These are phyloP conservation scores for Aspidoscelis tigris DNA, from an alignment of 2,113 vertebrate species.

Conservation along the genomic window DNA sequence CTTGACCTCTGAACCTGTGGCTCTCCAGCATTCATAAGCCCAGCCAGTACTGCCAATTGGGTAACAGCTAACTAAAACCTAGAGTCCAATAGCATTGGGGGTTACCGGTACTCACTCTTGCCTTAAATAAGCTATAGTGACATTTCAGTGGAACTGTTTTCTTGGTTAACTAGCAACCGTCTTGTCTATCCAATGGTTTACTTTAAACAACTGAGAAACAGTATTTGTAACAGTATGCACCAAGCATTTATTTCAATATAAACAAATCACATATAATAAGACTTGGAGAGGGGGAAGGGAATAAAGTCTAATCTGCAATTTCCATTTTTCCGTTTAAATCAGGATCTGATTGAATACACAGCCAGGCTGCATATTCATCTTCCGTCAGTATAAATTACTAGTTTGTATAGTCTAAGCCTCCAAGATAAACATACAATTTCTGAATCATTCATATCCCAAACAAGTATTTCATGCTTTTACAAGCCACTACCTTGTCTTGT, in stretches of 20 bases:
- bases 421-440: constrained; percentile 63
- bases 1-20: not conserved
- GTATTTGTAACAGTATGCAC: constrained; percentile 39
- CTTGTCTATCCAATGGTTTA: constrained; percentile 41
- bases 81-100: not conserved
- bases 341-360: constrained; percentile 45
- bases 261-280: constrained; percentile 67
- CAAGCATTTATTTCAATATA: constrained; percentile 58
- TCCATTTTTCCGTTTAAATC: constrained; percentile 64
- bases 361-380: constrained; percentile 42
- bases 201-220: constrained; percentile 56
- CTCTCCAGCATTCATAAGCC: not conserved
- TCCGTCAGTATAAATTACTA: constrained; percentile 62
- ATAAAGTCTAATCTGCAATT: constrained; percentile 44
- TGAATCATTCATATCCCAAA: constrained; percentile 45
- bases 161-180: constrained; percentile 33
- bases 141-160: constrained; percentile 42
- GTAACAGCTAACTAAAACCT: not conserved
- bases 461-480: constrained; percentile 57
- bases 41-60: not conserved
- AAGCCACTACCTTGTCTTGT: constrained; percentile 30
- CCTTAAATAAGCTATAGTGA: constrained; percentile 38
- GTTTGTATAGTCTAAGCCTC: constrained; percentile 60
- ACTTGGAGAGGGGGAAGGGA: constrained; percentile 44
- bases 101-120: not conserved